A percentile compares a stretch with the other conserved stretches of the same genome.
phyloP scores from a whole-genome alignment of 2,113 vertebrate genomes.

The Channa maculata region DNA sequence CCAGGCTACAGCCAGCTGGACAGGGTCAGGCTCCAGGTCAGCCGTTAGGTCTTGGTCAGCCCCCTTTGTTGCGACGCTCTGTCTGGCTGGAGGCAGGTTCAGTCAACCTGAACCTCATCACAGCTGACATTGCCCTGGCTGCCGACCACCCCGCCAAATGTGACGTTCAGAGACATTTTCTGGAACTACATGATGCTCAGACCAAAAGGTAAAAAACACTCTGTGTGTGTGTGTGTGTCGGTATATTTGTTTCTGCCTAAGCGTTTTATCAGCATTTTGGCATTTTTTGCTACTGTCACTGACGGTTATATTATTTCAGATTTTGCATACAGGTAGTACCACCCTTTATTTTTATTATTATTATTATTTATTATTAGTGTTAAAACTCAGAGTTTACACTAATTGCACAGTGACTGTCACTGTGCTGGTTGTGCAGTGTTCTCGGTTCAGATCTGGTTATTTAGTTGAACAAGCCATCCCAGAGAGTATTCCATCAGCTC shows the following conservation, averaged over 20 bases:
- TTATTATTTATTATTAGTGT: too few relatives aligned
- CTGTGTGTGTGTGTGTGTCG: neutral
- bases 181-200: slow-evolving; percentile 92
- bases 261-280: neutral
- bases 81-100: slow-evolving; percentile 97
- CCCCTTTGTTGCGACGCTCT: slow-evolving; percentile 90
- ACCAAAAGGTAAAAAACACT: slow-evolving; percentile 89
- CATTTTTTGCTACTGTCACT: neutral
- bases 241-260: too few relatives aligned
- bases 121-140: slow-evolving; percentile 94
- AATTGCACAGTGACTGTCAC: too few relatives aligned
- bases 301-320: neutral
- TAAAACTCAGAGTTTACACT: too few relatives aligned
- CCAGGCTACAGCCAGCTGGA: slow-evolving; percentile 64
- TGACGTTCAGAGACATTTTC: slow-evolving; percentile 94
- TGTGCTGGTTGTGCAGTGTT: too few relatives aligned
- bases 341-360: neutral
- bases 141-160: slow-evolving; percentile 94
- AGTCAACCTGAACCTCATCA: slow-evolving; percentile 92
- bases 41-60: slow-evolving; percentile 82
- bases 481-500: too few relatives aligned
- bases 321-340: neutral
- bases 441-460: too few relatives aligned
- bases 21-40: slow-evolving; percentile 70
- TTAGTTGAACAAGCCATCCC: too few relatives aligned